Evolutionary conservation across 1,140 invertebrate genomes (phyloP), one percentile per base, ranked within the genome.

Genomic region (Drosophila willistoni): DNA sequence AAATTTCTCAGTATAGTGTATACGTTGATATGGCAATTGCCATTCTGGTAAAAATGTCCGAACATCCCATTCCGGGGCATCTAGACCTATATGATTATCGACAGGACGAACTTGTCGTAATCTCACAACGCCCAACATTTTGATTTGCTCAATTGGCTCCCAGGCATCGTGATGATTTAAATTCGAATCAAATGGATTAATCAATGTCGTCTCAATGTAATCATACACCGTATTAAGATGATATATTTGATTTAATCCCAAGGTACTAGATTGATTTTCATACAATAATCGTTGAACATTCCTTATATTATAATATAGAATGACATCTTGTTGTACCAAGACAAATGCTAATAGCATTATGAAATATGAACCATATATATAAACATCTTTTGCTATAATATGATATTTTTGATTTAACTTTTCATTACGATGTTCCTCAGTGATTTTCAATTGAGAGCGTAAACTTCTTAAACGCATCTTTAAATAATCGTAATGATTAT

Each of bases 91-190:
- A 7, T 69, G 36, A 1, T 4, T 3, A 6, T 61, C 4, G 0
- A 19, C n/a, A 3, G n/a, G 12, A 0, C 90, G 78, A 13, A 91
- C 6, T 55, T 91, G 90, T 0, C 86, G 75, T 47, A 91, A 17
- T 0, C 90, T 78, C 0, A 80, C 55, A 0, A 78, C 75, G 1
- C 90, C 78, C 33, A 91, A 3, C 44, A 71, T 60, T 54, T 81
- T 81, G 4, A 51, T 73, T 12, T 79, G 68, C 0, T 60, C 60
- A 22, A 63, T 72, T 36, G 75, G 69, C 4, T 71, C 41, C 85
- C 90, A 91, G 9, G 71, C 70, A 14, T 69, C 44, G 9, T 57
- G 3, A 10, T 36, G 25, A 2, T 5, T 64, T 0, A 0, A 12
- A 1, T 64, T 51, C 25, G 33, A 6, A 42, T 71, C 33, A 7